Percentiles rank a stretch among this genome's conserved stretches.
phyloP scores from a whole-genome alignment of 2,113 vertebrate genomes.

The Pimephales promelas region DNA sequence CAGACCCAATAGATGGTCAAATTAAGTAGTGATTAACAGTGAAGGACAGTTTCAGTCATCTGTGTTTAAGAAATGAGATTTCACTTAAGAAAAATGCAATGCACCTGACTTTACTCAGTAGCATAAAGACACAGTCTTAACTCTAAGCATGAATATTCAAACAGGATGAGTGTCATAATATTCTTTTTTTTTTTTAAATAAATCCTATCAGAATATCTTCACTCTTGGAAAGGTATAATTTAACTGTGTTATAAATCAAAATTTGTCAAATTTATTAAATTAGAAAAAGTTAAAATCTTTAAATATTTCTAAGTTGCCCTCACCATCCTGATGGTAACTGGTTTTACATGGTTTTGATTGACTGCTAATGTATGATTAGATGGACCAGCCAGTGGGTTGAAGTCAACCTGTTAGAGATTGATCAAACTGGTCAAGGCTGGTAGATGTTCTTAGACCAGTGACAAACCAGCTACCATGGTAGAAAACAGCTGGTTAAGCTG shows the following conservation, averaged over 20 bases:
- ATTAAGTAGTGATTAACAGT: not conserved
- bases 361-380: too few species aligned
- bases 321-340: not conserved
- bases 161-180: not conserved
- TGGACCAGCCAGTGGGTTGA: not conserved
- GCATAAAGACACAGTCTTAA: not conserved
- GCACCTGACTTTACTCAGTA: not conserved
- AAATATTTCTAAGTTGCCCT: not conserved
- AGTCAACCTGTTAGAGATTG: not conserved
- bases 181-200: not conserved
- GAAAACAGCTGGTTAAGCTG: not conserved
- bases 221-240: not conserved
- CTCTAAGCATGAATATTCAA: not conserved
- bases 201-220: not conserved
- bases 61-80: not conserved
- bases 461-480: not conserved
- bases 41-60: constrained; percentile 10
- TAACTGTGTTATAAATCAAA: not conserved
- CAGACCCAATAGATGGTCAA: not conserved
- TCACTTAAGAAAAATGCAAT: not conserved
- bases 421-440: not conserved
- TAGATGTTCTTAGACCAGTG: not conserved
- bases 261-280: too few species aligned
- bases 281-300: not conserved
- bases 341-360: too few species aligned